Evolutionary conservation across 2,797 vertebrate species (phyloP).

Genomic region (Spondyliosoma cantharus): DNA sequence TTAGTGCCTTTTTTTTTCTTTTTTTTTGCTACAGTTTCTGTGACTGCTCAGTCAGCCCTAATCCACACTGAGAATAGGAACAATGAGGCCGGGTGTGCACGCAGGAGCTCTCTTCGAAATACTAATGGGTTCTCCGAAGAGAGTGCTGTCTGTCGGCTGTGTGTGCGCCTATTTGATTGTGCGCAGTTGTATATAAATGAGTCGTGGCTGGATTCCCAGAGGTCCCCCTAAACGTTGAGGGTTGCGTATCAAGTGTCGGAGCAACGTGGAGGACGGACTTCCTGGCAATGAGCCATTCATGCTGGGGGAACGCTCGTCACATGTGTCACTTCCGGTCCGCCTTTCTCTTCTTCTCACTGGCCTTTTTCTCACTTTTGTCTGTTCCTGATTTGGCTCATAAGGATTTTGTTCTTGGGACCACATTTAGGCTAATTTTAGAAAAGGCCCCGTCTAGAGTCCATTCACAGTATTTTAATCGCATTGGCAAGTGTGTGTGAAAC

Average conservation of each 20-base stretch:
- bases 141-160: conserved; percentile 42
- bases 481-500: conserved; percentile 8
- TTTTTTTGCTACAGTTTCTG: conserved; percentile 55
- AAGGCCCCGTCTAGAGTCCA: neutral
- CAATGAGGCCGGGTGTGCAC: conserved; percentile 65
- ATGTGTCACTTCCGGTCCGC: conserved; percentile 59
- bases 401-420: neutral
- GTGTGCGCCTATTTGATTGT: conserved; percentile 34
- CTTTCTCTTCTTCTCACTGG: conserved; percentile 14
- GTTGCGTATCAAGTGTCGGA: conserved; percentile 40
- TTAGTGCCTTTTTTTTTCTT: conserved; percentile 35
- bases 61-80: conserved; percentile 66
- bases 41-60: conserved; percentile 65
- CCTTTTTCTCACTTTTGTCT: neutral
- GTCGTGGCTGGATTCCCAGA: conserved; percentile 67
- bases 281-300: conserved; percentile 45
- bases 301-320: conserved; percentile 28
- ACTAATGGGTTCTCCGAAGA: conserved; percentile 66
- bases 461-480: conserved; percentile 20
- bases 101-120: conserved; percentile 60
- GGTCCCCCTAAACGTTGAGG: conserved; percentile 47
- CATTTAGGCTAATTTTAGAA: conserved; percentile 2
- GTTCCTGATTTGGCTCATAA: conserved; percentile 12
- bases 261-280: conserved; percentile 37
- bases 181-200: conserved; percentile 54